Conservation (phyloP, 1,140 invertebrate species). For the Calephelis nemesis region DNA sequence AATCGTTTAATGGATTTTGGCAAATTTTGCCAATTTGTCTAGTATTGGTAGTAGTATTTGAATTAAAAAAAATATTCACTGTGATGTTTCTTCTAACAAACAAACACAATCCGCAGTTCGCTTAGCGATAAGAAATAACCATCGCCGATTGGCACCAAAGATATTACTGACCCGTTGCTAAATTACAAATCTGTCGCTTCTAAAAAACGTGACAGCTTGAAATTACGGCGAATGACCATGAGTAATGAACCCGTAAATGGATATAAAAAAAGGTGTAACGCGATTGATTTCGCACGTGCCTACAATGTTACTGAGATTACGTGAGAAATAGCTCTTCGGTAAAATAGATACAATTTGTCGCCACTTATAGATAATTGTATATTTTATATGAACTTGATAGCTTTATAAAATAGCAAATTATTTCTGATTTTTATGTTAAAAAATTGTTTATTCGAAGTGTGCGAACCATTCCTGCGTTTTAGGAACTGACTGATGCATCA, state of each 20-base stretch:
- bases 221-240: background rate
- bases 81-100: too few species aligned
- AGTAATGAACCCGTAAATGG: background rate
- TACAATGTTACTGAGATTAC: slow-evolving; percentile 16
- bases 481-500: too few species aligned
- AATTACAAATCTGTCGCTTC: slow-evolving; percentile 1
- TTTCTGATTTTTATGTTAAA: background rate
- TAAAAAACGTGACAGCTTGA: background rate
- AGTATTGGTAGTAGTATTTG: too few species aligned
- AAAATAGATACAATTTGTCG: background rate
- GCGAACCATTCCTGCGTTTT: too few species aligned
- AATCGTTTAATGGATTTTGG: too few species aligned
- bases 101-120: too few species aligned
- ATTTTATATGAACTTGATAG: too few species aligned
- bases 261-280: background rate
- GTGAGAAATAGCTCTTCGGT: background rate
- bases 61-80: too few species aligned
- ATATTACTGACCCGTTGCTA: background rate
- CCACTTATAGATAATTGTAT: background rate
- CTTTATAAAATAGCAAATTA: too few species aligned
- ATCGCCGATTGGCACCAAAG: too few species aligned
- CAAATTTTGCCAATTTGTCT: too few species aligned
- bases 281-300: slow-evolving; percentile 10
- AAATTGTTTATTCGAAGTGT: background rate
- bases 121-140: too few species aligned